Evolutionary conservation across 2,113 vertebrate species (phyloP).

Genomic region (Otis tarda): DNA sequence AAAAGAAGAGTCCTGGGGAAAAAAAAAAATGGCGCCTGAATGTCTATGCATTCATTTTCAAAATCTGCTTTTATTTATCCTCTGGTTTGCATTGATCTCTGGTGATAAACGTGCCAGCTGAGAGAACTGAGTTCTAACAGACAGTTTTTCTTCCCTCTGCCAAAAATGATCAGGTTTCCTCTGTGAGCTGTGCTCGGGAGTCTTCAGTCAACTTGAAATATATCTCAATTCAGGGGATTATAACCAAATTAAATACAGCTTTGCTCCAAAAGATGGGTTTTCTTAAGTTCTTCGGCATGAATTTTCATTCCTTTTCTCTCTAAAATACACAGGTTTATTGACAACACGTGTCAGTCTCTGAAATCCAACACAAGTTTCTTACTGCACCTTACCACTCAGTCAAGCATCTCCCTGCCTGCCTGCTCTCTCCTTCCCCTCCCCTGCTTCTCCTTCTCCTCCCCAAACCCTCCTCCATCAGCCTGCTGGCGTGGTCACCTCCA

Average conservation of each 20-base stretch:
- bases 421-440: fast-evolving
- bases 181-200: not conserved
- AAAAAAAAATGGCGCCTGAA: not conserved
- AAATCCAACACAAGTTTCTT: not conserved
- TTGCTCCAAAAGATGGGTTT: not conserved
- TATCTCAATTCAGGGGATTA: not conserved
- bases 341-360: not conserved
- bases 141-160: conserved; percentile 6
- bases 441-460: not conserved
- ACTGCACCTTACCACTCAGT: not conserved
- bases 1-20: not conserved
- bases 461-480: not conserved
- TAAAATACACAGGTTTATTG: not conserved
- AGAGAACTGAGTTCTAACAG: not conserved
- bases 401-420: fast-evolving
- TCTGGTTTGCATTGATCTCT: conserved; percentile 3
- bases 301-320: conserved; percentile 33
- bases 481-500: fast-evolving
- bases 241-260: conserved; percentile 36
- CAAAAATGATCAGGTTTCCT: conserved; percentile 38
- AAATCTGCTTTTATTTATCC: conserved; percentile 33
- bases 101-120: not conserved
- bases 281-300: not conserved
- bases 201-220: not conserved
- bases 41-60: not conserved